phyloP scores from a whole-genome alignment of 2,888 invertebrate species.

The Calameuta pallipes region DNA sequence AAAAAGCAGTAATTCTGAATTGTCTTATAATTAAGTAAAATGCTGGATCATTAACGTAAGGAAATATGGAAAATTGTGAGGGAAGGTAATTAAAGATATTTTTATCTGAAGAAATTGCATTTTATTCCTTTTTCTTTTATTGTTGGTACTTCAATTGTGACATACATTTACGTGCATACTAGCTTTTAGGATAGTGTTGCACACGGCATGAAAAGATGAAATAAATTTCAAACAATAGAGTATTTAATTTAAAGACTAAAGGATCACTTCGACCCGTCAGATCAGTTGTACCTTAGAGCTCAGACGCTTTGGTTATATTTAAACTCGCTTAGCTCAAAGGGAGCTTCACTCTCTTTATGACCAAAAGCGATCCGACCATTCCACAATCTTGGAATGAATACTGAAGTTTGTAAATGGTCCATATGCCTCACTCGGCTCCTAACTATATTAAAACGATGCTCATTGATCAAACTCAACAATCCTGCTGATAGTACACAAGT shows the following conservation, averaged over 20 bases:
- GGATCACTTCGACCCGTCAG: conserved; percentile 31
- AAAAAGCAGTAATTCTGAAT: background rate
- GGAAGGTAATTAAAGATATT: background rate
- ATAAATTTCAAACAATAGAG: conserved; percentile 3
- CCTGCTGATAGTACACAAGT: background rate
- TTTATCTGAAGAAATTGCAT: conserved; percentile 8
- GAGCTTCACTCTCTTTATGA: conserved; percentile 19
- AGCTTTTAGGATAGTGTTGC: conserved; percentile 20
- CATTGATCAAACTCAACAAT: background rate
- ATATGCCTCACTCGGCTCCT: conserved; percentile 38
- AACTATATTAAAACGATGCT: background rate
- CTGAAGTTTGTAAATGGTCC: conserved; percentile 51
- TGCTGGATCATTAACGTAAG: background rate
- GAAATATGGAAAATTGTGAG: background rate
- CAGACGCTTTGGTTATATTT: conserved; percentile 28
- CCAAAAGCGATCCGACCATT: conserved; percentile 38
- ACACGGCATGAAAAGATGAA: conserved; percentile 16
- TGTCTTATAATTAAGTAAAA: background rate
- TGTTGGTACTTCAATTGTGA: conserved; percentile 23
- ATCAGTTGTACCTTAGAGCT: conserved; percentile 34
- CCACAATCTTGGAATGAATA: conserved; percentile 56
- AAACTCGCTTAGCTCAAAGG: background rate
- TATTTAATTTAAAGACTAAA: conserved; percentile 22
- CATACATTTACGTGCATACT: conserved; percentile 23
- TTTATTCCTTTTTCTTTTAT: conserved; percentile 17